phyloP scores from a whole-genome alignment of 2,113 vertebrate species.

The Notechis scutatus region DNA sequence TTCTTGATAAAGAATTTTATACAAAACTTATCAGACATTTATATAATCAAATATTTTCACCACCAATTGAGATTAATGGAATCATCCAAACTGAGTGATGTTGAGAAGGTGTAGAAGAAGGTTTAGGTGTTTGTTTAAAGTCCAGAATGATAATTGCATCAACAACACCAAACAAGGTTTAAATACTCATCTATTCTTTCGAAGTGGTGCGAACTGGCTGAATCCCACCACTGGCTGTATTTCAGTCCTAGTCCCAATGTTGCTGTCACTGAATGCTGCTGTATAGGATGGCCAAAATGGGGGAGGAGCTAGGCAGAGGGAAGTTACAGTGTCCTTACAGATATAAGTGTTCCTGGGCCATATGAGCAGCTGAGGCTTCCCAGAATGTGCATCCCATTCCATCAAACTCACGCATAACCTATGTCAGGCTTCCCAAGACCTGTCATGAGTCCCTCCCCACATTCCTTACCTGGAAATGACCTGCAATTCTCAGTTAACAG shows the following conservation, averaged over 20 bases:
- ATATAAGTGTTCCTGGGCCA: neutral
- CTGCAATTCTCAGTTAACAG: neutral
- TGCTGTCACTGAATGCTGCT: neutral
- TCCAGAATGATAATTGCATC: neutral
- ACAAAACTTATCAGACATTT: neutral
- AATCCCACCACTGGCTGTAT: too few species aligned
- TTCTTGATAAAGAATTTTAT: neutral
- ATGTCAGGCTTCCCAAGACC: neutral
- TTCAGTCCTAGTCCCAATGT: neutral
- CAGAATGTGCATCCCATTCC: neutral
- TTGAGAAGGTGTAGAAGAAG: neutral
- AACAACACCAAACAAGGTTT: neutral
- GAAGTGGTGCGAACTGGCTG: too few species aligned
- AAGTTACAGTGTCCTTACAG: neutral
- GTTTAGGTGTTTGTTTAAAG: neutral
- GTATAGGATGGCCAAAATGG: neutral
- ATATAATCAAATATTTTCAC: neutral
- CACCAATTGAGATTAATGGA: neutral
- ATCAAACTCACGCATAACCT: neutral
- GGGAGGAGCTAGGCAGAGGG: neutral
- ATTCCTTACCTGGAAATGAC: neutral
- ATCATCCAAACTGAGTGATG: neutral
- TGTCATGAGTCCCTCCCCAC: neutral
- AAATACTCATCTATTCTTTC: neutral
- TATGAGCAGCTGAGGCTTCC: neutral